These are phyloP conservation scores for Halcyon malimbica DNA, from an alignment of 2,113 vertebrate species.

Conservation along the genomic window DNA sequence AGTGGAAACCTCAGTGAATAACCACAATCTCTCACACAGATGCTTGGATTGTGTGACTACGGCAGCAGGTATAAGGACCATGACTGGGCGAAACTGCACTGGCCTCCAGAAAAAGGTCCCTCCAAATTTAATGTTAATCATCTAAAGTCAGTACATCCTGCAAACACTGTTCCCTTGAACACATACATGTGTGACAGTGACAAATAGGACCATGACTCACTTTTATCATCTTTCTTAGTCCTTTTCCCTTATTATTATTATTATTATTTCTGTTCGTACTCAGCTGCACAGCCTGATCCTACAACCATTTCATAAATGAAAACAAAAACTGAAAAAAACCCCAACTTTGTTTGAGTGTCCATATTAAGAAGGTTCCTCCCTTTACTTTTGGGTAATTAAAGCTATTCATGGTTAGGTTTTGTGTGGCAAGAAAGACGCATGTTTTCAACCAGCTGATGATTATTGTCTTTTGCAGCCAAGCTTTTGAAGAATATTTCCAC, in stretches of 20 bases:
- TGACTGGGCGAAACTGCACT: neutral
- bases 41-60: neutral
- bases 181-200: neutral
- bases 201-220: neutral
- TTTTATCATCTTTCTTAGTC: neutral
- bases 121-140: neutral
- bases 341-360: neutral
- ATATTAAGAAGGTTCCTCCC: neutral
- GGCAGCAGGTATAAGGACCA: neutral
- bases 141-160: too few relatives aligned
- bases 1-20: neutral
- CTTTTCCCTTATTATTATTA: neutral
- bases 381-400: constrained; percentile 25
- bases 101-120: neutral
- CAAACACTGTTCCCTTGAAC: neutral
- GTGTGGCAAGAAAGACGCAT: neutral
- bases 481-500: constrained; percentile 23
- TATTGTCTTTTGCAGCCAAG: neutral
- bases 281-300: neutral
- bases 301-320: neutral
- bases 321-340: neutral
- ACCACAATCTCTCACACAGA: neutral
- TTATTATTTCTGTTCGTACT: neutral
- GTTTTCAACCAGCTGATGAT: neutral
- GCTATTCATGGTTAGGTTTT: neutral